Percentiles rank a stretch among this genome's conserved stretches.
These are phyloP conservation scores for Austrofundulus limnaeus DNA, from an alignment of 2,113 vertebrate species.

Conservation along the genomic window DNA sequence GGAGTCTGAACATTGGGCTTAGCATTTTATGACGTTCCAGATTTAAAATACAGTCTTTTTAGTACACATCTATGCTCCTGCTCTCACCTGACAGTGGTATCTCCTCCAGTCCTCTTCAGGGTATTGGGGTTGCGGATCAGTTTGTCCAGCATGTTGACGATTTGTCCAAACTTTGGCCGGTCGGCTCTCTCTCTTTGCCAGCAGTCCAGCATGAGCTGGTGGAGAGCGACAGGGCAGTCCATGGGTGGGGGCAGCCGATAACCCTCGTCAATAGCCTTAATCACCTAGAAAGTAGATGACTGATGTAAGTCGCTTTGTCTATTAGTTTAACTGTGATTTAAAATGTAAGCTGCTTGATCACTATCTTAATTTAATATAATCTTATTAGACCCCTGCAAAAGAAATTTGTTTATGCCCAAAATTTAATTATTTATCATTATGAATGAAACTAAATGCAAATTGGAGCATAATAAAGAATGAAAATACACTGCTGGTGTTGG, in stretches of 20 bases:
- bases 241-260: constrained; percentile 96
- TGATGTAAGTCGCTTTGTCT: constrained; percentile 16
- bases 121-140: constrained; percentile 97
- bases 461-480: constrained; percentile 22
- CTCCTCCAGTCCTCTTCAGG: constrained; percentile 92
- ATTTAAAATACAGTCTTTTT: no score
- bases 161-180: constrained; percentile 96
- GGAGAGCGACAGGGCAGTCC: constrained; percentile 95
- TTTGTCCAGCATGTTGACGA: constrained; percentile 99
- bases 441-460: constrained; percentile 25
- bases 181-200: constrained; percentile 96
- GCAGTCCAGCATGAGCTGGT: constrained; percentile 98
- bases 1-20: no score
- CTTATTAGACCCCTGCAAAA: not conserved
- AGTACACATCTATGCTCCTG: no score
- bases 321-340: not conserved
- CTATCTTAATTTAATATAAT: no score
- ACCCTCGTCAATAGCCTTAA: constrained; percentile 98
- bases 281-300: constrained; percentile 81
- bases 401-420: constrained; percentile 9
- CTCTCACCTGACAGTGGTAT: constrained; percentile 84
- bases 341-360: constrained; percentile 2
- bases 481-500: constrained; percentile 5
- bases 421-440: constrained; percentile 32
- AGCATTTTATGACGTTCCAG: no score